phyloP scores from a whole-genome alignment of 2,888 invertebrate species.

The Cryptocheilus praepositus region DNA sequence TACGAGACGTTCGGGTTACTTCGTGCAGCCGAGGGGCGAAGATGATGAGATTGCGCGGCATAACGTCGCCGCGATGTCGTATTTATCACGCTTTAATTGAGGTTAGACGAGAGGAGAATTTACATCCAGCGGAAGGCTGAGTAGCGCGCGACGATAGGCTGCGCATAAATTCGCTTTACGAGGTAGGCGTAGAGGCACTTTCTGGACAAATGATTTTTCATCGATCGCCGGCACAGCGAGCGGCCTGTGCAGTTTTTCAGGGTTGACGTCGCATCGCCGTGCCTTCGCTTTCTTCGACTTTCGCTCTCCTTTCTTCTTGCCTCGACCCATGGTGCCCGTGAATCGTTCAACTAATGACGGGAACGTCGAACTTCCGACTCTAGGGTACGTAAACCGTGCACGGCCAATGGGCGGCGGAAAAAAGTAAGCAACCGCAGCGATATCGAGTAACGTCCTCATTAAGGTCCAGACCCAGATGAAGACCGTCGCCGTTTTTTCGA shows the following conservation, averaged over 20 bases:
- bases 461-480: conserved; percentile 7
- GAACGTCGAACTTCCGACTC: not conserved
- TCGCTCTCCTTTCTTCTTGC: not conserved
- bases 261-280: not conserved
- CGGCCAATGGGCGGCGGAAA: not conserved
- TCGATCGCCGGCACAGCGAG: no score
- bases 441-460: conserved; percentile 10
- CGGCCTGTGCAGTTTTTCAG: no score
- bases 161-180: no score
- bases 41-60: not conserved
- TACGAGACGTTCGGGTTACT: no score
- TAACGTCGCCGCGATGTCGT: conserved; percentile 1
- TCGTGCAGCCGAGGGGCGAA: not conserved
- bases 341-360: not conserved
- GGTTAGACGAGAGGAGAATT: no score
- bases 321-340: not conserved
- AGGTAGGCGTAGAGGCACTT: no score
- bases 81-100: no score
- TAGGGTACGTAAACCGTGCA: not conserved
- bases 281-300: not conserved
- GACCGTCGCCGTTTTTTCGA: not conserved
- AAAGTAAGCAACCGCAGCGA: not conserved
- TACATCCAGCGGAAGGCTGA: no score
- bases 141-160: no score
- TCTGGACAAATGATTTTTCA: no score